These are phyloP conservation scores for Caenorhabditis afra DNA, from an alignment of 2,888 invertebrate species.

Conservation along the genomic window DNA sequence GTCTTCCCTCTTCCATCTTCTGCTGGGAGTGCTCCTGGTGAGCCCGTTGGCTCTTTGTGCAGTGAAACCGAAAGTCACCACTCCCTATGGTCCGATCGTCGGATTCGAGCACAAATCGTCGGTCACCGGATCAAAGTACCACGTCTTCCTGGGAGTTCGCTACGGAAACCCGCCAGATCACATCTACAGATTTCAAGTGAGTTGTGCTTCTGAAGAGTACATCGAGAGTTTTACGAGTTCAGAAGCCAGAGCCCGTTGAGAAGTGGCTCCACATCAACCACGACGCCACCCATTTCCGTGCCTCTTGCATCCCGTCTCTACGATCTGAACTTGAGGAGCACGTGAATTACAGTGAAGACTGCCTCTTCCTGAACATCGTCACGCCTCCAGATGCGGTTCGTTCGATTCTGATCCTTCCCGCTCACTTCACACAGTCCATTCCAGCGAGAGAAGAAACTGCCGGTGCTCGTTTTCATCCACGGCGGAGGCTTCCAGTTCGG, in stretches of 20 bases:
- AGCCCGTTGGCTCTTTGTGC: conserved; percentile 4
- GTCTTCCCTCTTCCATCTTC: conserved; percentile 9
- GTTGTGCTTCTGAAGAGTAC: not conserved
- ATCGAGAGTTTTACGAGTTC: not conserved
- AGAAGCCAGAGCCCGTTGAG: conserved; percentile 72
- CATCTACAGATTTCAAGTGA: conserved; percentile 67
- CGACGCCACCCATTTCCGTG: conserved; percentile 69
- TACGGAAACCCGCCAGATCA: conserved; percentile 70
- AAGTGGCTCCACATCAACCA: conserved; percentile 68
- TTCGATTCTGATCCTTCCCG: not conserved
- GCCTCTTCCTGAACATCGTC: conserved; percentile 71
- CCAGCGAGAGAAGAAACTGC: conserved; percentile 58
- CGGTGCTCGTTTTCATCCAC: conserved; percentile 69
- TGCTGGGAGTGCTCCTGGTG: conserved; percentile 26
- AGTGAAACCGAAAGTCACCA: conserved; percentile 46
- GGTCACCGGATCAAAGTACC: conserved; percentile 33
- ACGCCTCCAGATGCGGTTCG: conserved; percentile 61
- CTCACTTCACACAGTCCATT: not conserved
- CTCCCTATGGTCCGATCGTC: conserved; percentile 55
- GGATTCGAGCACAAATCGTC: conserved; percentile 56
- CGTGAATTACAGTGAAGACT: conserved; percentile 69
- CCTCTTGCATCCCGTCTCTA: conserved; percentile 68
- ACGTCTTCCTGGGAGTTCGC: conserved; percentile 70
- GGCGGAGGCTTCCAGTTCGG: conserved; percentile 71
- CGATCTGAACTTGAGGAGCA: conserved; percentile 58